These are phyloP conservation scores for Galaxias olidus DNA, from an alignment of 2,797 vertebrate genomes.

Conservation along the genomic window DNA sequence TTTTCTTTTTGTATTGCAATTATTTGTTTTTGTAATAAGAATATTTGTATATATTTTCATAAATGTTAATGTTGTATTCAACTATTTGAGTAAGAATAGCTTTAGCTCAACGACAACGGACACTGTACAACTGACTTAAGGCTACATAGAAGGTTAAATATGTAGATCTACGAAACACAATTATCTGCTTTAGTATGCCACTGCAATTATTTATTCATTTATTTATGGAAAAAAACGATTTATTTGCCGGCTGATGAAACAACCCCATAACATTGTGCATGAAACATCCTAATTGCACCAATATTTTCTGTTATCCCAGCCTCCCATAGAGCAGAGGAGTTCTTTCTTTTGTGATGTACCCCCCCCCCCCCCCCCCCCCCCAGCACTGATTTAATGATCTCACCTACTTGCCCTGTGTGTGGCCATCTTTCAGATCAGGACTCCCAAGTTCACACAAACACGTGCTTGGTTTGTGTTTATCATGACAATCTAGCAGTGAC, in stretches of 20 bases:
- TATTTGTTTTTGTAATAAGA: too few species aligned
- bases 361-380: conserved; percentile 49
- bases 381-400: conserved; percentile 57
- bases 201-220: conserved; percentile 46
- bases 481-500: conserved; percentile 57
- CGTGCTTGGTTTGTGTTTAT: conserved; percentile 43
- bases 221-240: conserved; percentile 42
- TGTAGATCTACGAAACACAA: conserved; percentile 29
- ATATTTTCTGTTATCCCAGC: conserved; percentile 62
- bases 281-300: conserved; percentile 66
- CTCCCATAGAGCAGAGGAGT: conserved; percentile 59
- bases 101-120: conserved; percentile 37
- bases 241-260: conserved; percentile 54
- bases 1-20: too few species aligned
- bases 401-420: conserved; percentile 68
- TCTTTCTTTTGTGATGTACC: conserved; percentile 59
- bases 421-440: conserved; percentile 62
- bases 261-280: conserved; percentile 55
- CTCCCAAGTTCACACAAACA: conserved; percentile 65
- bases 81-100: conserved; percentile 45
- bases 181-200: conserved; percentile 37
- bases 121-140: too few species aligned
- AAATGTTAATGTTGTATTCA: too few species aligned
- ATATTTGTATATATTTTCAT: too few species aligned
- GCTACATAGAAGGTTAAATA: conserved; percentile 23